phyloP scores from a whole-genome alignment of 2,797 vertebrate genomes.

The Sphaeramia orbicularis region DNA sequence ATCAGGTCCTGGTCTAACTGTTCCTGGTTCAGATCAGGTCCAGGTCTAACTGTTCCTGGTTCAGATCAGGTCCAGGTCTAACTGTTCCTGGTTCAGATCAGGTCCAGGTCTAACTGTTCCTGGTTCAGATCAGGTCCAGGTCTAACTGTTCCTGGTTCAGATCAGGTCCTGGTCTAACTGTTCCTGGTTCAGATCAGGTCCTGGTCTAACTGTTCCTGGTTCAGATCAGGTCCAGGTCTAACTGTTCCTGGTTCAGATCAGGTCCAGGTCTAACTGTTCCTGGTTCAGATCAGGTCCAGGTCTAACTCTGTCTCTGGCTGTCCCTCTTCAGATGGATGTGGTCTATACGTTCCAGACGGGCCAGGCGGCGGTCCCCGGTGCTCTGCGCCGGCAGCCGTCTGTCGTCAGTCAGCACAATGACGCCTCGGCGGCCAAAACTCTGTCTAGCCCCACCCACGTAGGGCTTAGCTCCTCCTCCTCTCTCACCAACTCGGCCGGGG shows the following conservation, averaged over 20 bases:
- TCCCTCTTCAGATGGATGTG: slow-evolving; percentile 98
- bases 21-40: too few species aligned
- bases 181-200: background rate
- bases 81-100: slow-evolving; percentile 5
- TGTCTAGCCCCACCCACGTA: slow-evolving; percentile 97
- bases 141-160: slow-evolving; percentile 2
- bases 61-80: background rate
- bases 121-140: slow-evolving; percentile 1
- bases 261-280: too few species aligned
- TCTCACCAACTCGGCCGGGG: slow-evolving; percentile 92
- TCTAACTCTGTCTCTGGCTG: slow-evolving; percentile 71
- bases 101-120: too few species aligned
- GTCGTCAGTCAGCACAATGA: slow-evolving; percentile 98
- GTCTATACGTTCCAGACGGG: slow-evolving; percentile 99
- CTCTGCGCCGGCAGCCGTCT: slow-evolving; percentile 96
- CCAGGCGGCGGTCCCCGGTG: slow-evolving; percentile 93
- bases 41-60: slow-evolving; percentile 13
- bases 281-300: background rate
- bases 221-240: background rate
- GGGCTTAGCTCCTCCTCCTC: slow-evolving; percentile 91
- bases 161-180: too few species aligned
- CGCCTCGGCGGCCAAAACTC: slow-evolving; percentile 90
- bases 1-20: slow-evolving; percentile 3
- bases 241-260: slow-evolving; percentile 5
- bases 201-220: background rate